Conservation (phyloP, 1,140 invertebrate genomes). For the Lucilia cuprina region DNA sequence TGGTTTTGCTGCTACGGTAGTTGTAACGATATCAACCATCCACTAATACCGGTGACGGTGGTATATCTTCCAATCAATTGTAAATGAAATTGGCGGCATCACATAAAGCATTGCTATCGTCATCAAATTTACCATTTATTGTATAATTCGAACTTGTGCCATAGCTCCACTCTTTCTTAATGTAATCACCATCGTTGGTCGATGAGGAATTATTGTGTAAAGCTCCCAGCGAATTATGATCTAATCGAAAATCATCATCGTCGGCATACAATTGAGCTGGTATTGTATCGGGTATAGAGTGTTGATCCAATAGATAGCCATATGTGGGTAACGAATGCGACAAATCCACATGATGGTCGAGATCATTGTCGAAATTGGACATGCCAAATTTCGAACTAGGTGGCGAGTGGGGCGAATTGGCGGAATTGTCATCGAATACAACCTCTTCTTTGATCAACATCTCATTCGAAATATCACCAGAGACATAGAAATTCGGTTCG, state of each 20-base stretch:
- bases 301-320: constrained; percentile 59
- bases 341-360: constrained; percentile 58
- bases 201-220: constrained; percentile 57
- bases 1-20: not conserved
- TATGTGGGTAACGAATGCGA: constrained; percentile 57
- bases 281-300: constrained; percentile 60
- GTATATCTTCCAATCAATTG: constrained; percentile 46
- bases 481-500: constrained; percentile 60
- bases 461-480: constrained; percentile 59
- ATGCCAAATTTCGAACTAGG: constrained; percentile 60
- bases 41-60: constrained; percentile 27
- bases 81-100: constrained; percentile 61
- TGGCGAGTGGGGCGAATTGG: constrained; percentile 52
- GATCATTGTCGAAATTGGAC: constrained; percentile 57
- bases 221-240: constrained; percentile 57
- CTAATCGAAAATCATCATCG: constrained; percentile 58
- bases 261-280: constrained; percentile 59
- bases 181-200: constrained; percentile 59
- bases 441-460: constrained; percentile 61
- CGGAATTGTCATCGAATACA: constrained; percentile 56
- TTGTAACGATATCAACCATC: constrained; percentile 10
- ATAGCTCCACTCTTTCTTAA: constrained; percentile 61
- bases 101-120: constrained; percentile 59
- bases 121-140: constrained; percentile 60
- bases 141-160: constrained; percentile 56